These are phyloP conservation scores for Kudoa iwatai DNA, from an alignment of 30 jellyfish, hydroid and myxozoan genomes.

Conservation along the genomic window DNA sequence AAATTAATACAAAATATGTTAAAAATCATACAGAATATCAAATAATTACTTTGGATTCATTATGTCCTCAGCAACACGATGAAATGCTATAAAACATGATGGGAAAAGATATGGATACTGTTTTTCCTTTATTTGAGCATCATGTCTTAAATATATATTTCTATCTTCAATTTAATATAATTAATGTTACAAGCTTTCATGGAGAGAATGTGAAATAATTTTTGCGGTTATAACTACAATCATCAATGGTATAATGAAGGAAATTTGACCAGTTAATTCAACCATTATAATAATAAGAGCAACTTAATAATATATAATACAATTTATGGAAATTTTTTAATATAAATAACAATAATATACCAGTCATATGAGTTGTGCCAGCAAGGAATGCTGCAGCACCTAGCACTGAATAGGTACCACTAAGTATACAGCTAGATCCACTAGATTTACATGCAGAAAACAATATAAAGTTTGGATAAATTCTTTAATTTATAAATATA, in stretches of 20 bases:
- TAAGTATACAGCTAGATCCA: slow-evolving; percentile 17
- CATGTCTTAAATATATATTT: too few species aligned
- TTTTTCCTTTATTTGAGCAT: too few species aligned
- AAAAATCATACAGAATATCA: too few species aligned
- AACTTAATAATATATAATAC: slow-evolving; percentile 3
- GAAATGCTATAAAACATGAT: too few species aligned
- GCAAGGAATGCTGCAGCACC: slow-evolving; percentile 97
- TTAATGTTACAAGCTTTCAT: too few species aligned
- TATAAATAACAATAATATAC: slow-evolving; percentile 2
- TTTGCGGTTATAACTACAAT: slow-evolving; percentile 41
- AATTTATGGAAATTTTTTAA: neutral
- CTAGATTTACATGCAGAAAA: slow-evolving; percentile 11
- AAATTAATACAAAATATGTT: too few species aligned
- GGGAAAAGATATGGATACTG: too few species aligned
- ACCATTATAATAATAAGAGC: slow-evolving; percentile 64
- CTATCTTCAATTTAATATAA: too few species aligned
- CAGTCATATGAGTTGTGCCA: slow-evolving; percentile 94
- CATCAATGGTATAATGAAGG: slow-evolving; percentile 60
- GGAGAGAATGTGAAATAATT: slow-evolving; percentile 81
- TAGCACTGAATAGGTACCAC: slow-evolving; percentile 80
- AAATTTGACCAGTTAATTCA: slow-evolving; percentile 72
- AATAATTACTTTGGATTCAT: too few species aligned
- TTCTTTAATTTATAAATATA: slow-evolving; percentile 1
- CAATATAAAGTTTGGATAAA: slow-evolving; percentile 6
- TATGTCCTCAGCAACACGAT: too few species aligned